These are phyloP conservation scores for Ondatra zibethicus DNA, from an alignment of 2,113 vertebrate genomes.

Conservation along the genomic window DNA sequence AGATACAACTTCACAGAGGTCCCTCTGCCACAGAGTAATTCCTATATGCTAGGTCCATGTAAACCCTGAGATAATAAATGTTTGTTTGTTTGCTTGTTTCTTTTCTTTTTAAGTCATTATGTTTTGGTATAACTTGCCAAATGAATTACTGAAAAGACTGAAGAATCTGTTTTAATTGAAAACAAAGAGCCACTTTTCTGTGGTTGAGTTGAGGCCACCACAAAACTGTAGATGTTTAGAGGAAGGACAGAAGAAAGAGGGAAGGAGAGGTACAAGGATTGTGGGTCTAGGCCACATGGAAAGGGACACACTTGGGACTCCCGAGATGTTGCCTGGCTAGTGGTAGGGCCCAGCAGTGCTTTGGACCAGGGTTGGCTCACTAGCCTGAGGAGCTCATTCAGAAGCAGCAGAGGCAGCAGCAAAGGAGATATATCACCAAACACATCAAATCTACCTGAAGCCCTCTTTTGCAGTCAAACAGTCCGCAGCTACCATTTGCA, in stretches of 20 bases:
- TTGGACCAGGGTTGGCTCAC: neutral
- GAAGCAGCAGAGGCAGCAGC: neutral
- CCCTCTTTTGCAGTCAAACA: neutral
- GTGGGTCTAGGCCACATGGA: too few relatives aligned
- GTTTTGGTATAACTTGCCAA: slow-evolving; percentile 25
- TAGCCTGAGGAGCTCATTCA: neutral
- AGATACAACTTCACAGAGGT: neutral
- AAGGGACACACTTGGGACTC: neutral
- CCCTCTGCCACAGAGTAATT: neutral
- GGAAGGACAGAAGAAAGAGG: neutral
- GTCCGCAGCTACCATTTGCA: neutral
- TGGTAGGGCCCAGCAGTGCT: neutral
- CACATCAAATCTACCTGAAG: neutral
- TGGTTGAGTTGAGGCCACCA: neutral
- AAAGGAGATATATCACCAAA: neutral
- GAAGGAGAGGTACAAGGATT: neutral
- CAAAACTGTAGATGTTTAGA: neutral
- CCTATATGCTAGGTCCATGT: neutral
- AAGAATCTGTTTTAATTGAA: slow-evolving; percentile 57
- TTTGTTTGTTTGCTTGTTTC: neutral
- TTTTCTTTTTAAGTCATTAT: neutral
- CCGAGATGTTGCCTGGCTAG: neutral
- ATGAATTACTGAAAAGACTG: slow-evolving; percentile 22
- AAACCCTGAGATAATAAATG: slow-evolving; percentile 2
- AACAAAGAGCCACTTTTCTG: neutral